Percentiles rank a stretch among this genome's conserved stretches.
Conservation (phyloP, 2,797 vertebrate genomes). For the Staurois parvus region DNA sequence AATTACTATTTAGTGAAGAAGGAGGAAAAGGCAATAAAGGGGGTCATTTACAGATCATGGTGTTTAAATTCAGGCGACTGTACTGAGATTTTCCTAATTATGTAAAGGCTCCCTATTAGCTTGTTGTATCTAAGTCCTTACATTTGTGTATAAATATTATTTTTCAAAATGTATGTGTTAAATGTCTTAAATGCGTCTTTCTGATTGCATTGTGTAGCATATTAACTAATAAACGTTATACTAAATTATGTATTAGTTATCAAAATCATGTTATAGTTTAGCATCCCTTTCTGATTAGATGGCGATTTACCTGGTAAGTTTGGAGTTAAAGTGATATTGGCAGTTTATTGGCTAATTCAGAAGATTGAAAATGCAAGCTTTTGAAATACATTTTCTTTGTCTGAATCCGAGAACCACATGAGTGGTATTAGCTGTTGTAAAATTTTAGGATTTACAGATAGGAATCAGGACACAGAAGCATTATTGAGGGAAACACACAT, state of each 20-base stretch:
- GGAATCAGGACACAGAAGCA: not conserved
- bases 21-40: slow-evolving; percentile 35
- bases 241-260: no score
- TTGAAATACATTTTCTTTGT: not conserved
- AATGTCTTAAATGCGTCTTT: not conserved
- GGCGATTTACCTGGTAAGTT: not conserved
- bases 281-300: not conserved
- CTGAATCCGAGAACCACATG: not conserved
- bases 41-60: slow-evolving; percentile 55
- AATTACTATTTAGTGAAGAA: slow-evolving; percentile 50
- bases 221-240: not conserved
- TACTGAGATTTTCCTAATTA: not conserved
- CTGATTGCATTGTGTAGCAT: not conserved
- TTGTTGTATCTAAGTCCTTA: not conserved
- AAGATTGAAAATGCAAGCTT: not conserved
- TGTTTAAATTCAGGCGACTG: slow-evolving; percentile 21
- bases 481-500: not conserved
- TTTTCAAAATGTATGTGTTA: not conserved
- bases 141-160: not conserved
- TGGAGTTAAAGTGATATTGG: not conserved
- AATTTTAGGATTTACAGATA: not conserved
- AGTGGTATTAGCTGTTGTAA: not conserved
- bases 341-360: not conserved
- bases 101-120: not conserved
- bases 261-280: not conserved